Base-by-base conservation (phyloP, 2,888 invertebrate genomes). In the Nymphalis urticae region DNA sequence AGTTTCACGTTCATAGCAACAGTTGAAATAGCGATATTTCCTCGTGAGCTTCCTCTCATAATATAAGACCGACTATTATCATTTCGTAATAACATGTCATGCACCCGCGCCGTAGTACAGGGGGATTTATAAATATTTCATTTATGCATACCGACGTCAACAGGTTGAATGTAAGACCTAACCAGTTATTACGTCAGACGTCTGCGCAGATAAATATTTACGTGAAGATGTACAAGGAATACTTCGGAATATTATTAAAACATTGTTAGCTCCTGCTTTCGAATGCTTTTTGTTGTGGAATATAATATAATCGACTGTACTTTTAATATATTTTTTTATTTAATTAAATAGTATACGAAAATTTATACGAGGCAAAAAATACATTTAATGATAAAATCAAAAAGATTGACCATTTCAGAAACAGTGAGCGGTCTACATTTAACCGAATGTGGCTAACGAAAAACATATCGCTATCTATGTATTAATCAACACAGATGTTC, bases 91-190 rank as follows among this genome's bases (percentile, higher is more conserved):
- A 63, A 63, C 63, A 42, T 24, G 63, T 63, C 53, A 63, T 63
- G 47, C 19, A 17, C 47, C 58, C 36, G 58, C 42, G 47, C 24
- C 51, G 65, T 36, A 47, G 60, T 61, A 61, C 66, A 53, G 66
- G 51, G 42, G 21, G 51, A 58, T 68, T 68, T 68, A 68, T 67
- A 68, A 68, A 68, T 68, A 64, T 64, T 68, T 68, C 68, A 68
- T 68, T 56, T 67, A 68, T 68, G 51, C 63, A 68, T 68, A 68
- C 58, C 62, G 56, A 27, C 47, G 61, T 56, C 62, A 62, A 59
- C 63, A 59, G 53, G 48, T 64, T 64, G 48, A 50, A 56, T 42
- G 53, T 51, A 48, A 47, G 48, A 59, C 21, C 50, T 62, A 68
- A 68, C 68, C 68, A 68, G 68, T 68, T 68, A 59, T 63, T 59